phyloP scores from a whole-genome alignment of 2,888 invertebrate species.

The Rhingia rostrata region DNA sequence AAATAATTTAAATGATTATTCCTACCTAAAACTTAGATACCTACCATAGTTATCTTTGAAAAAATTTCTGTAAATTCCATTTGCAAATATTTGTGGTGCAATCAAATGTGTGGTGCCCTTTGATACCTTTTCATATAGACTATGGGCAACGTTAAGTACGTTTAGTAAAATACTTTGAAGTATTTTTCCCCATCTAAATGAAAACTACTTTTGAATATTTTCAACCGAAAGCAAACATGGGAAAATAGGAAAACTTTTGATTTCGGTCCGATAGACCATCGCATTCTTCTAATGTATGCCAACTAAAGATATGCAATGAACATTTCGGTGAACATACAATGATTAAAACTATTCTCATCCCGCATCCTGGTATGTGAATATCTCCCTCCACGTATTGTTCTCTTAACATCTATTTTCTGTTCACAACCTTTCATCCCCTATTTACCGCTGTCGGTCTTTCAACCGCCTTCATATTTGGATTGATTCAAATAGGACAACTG shows the following conservation, averaged over 20 bases:
- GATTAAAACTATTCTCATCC: constrained; percentile 37
- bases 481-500: constrained; percentile 60
- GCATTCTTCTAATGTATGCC: constrained; percentile 4
- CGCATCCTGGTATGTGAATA: constrained; percentile 29
- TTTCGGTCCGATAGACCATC: constrained; percentile 24
- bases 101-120: constrained; percentile 29
- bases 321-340: constrained; percentile 18
- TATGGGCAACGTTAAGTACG: constrained; percentile 19
- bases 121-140: constrained; percentile 16
- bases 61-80: background rate
- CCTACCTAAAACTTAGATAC: no score
- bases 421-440: constrained; percentile 50
- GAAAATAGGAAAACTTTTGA: constrained; percentile 8
- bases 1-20: no score
- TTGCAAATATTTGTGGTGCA: constrained; percentile 57
- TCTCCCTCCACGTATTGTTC: background rate
- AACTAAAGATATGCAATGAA: constrained; percentile 21
- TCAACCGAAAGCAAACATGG: background rate
- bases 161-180: constrained; percentile 45
- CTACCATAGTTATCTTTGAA: no score
- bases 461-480: constrained; percentile 25
- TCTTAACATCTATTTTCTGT: background rate
- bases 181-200: background rate
- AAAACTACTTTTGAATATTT: constrained; percentile 2
- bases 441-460: constrained; percentile 35